Base-by-base conservation (phyloP, 2,113 vertebrate genomes). In the Passer domesticus region DNA sequence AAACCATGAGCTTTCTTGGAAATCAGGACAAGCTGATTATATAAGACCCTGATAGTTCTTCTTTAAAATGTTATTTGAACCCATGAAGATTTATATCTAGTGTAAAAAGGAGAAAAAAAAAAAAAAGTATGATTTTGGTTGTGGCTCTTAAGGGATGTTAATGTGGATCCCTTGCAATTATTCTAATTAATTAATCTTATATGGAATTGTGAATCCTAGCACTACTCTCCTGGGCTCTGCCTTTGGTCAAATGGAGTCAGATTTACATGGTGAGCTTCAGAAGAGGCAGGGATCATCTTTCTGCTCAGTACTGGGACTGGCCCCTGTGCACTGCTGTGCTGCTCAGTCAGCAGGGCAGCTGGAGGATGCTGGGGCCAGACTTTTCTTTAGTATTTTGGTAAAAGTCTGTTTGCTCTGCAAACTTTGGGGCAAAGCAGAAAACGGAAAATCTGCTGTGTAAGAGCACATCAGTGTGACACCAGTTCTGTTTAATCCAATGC, bases 1-100 rank as follows among this genome's bases (percentile, higher is more conserved):
- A 97, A 97, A 98, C 95, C 95, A 97, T 94, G 90, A 97, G 97
- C 91, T 97, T 97, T 97, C 97, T 96, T 97, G 95, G 96, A 98
- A 98, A 95, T 95, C 87, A 91, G 96, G 92, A 94, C 96, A 97
- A 95, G 85, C 78, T 92, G 95, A 87, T 98, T 98, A 98, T 96
- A 47, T 98, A 97, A 98, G 89, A 84, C 50, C 46, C 52, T 69
- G 91, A 81, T 58, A 79, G 78, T 60, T 84, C 74, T 76, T 90
- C 83, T 91, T 83, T n/a, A 92, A 95, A 95, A 93, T 69, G 66
- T 76, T 96, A 88, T 84, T 96, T 91, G 91, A 96, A 73, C 74
- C 39, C 90, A 74, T 93, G 69, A 90, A 82, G 85, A 95, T 92
- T 80, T 93, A 17, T 59, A 92, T 87, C 92, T 80, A 73, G 46